Percentiles rank a stretch among this genome's conserved stretches.
phyloP scores from a whole-genome alignment of 2,113 vertebrate genomes.

The Oxyura jamaicensis region DNA sequence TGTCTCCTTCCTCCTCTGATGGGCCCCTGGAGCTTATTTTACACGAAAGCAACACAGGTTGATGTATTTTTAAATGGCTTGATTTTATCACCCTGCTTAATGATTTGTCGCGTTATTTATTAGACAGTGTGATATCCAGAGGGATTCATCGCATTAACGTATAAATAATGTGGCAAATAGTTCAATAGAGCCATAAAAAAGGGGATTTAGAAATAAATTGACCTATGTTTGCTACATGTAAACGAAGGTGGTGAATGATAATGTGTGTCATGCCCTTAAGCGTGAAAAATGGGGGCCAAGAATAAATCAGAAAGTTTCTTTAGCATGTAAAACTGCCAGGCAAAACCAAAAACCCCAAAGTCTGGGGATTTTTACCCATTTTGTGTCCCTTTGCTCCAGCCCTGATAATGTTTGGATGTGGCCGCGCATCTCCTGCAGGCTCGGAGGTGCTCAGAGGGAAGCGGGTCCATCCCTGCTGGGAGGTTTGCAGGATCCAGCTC shows the following conservation, averaged over 20 bases:
- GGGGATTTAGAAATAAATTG: conserved; percentile 83
- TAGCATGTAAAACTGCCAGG: neutral
- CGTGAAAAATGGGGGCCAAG: conserved; percentile 3
- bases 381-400: fast-evolving
- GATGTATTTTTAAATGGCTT: conserved; percentile 86
- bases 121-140: conserved; percentile 77
- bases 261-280: conserved; percentile 72
- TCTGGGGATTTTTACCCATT: neutral
- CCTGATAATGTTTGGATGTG: fast-evolving
- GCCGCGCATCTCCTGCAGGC: fast-evolving
- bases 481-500: neutral
- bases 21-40: conserved; percentile 80
- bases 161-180: conserved; percentile 87
- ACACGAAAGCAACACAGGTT: conserved; percentile 77
- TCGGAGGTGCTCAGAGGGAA: fast-evolving
- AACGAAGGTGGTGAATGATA: conserved; percentile 77
- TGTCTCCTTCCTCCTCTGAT: conserved; percentile 33
- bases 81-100: conserved; percentile 85
- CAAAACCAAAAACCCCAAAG: neutral
- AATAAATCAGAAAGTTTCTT: conserved; percentile 19
- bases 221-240: conserved; percentile 79
- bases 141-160: conserved; percentile 80
- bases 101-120: conserved; percentile 86
- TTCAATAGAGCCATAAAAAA: conserved; percentile 83
- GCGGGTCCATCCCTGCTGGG: fast-evolving